Evolutionary conservation across 2,113 vertebrate species (phyloP).

Genomic region (Heteronetta atricapilla): DNA sequence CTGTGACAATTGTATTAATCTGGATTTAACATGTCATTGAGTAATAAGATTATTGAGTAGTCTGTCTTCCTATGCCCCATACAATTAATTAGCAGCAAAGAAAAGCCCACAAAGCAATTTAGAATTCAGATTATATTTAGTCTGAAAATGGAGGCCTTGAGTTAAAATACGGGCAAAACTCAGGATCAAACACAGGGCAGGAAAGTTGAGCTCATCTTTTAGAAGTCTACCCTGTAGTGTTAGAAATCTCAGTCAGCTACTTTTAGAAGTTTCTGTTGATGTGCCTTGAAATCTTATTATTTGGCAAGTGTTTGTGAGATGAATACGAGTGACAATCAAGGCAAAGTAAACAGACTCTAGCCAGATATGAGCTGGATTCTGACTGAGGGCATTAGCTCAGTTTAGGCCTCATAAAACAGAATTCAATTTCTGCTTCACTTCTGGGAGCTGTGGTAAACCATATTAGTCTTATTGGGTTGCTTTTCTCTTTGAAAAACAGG

Average conservation of each 20-base stretch:
- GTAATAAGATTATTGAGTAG: not conserved
- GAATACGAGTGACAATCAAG: not conserved
- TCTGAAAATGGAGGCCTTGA: not conserved
- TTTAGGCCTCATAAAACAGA: not conserved
- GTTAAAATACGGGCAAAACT: not conserved
- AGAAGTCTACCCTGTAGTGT: not conserved
- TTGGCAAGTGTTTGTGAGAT: not conserved
- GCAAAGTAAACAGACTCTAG: not conserved
- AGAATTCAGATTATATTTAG: not conserved
- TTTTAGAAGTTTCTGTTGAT: not conserved
- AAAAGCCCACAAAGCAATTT: not conserved
- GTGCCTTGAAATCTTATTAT: not conserved
- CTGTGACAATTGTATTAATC: not conserved
- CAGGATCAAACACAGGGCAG: not conserved
- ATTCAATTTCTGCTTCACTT: not conserved
- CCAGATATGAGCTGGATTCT: not conserved
- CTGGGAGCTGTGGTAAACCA: not conserved
- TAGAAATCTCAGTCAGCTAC: not conserved
- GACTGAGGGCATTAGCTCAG: not conserved
- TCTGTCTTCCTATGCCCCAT: not conserved
- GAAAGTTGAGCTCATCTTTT: not conserved
- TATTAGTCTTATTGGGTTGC: not conserved
- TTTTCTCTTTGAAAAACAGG: not conserved
- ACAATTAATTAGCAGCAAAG: not conserved
- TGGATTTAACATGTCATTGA: not conserved